These are phyloP conservation scores for Eclectus roratus DNA, from an alignment of 2,113 vertebrate genomes.

Conservation along the genomic window DNA sequence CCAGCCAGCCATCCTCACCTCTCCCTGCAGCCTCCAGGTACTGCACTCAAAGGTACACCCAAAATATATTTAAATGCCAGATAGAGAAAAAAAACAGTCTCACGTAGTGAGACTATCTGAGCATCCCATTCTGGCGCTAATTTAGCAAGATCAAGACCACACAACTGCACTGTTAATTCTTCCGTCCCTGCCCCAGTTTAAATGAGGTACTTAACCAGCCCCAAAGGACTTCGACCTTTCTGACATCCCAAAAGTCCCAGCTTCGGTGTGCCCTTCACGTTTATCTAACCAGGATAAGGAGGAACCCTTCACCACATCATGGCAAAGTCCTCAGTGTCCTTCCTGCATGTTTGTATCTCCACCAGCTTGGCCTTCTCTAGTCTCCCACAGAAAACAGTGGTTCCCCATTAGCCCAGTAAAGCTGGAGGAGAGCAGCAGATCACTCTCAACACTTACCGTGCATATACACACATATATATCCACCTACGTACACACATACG, in stretches of 20 bases:
- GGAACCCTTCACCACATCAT: not conserved
- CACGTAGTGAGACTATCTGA: not conserved
- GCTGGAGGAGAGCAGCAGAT: not conserved
- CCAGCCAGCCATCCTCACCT: not conserved
- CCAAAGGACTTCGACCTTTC: not conserved
- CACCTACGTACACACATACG: not conserved
- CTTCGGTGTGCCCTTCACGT: not conserved
- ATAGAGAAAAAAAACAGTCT: not conserved
- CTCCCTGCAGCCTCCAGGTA: not conserved
- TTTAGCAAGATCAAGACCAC: not conserved
- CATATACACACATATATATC: rapidly evolving
- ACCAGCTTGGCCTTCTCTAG: not conserved
- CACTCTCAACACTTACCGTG: not conserved
- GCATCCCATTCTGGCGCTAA: not conserved
- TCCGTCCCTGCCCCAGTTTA: not conserved
- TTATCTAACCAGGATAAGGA: not conserved
- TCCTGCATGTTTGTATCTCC: rapidly evolving
- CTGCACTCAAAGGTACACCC: not conserved
- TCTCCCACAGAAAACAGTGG: not conserved
- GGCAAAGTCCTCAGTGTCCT: not conserved
- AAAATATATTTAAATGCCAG: not conserved
- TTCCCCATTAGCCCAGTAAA: not conserved
- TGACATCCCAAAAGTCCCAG: not conserved
- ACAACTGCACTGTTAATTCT: not conserved
- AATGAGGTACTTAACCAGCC: not conserved